These are phyloP conservation scores for Notolabrus celidotus DNA, from an alignment of 2,797 vertebrate species.

Conservation along the genomic window DNA sequence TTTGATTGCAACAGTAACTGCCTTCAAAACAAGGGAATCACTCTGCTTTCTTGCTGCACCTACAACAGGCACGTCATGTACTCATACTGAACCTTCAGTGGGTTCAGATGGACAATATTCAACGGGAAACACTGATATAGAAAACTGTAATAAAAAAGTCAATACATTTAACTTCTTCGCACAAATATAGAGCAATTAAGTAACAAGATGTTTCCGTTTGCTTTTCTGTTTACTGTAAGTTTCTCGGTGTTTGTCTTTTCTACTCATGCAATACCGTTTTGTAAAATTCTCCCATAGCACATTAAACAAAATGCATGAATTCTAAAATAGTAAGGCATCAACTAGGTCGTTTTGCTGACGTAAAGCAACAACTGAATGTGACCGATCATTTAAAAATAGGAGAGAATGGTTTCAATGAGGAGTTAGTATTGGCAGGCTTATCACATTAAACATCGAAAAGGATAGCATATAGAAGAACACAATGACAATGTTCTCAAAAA, in stretches of 20 bases:
- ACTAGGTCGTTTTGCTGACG: conserved; percentile 61
- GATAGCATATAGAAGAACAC: conserved; percentile 35
- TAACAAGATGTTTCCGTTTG: conserved; percentile 32
- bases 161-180: conserved; percentile 56
- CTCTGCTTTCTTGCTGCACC: conserved; percentile 11
- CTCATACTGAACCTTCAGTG: conserved; percentile 22
- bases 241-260: conserved; percentile 25
- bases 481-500: conserved; percentile 49
- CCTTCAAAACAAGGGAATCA: conserved; percentile 16
- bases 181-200: conserved; percentile 44
- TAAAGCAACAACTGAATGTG: conserved; percentile 65
- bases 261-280: conserved; percentile 31
- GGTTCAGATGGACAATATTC: conserved; percentile 11
- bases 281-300: conserved; percentile 42
- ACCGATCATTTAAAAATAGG: conserved; percentile 62
- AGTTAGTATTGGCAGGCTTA: conserved; percentile 71
- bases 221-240: conserved; percentile 28
- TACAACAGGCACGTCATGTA: conserved; percentile 2
- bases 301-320: conserved; percentile 40
- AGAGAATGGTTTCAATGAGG: conserved; percentile 63
- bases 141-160: conserved; percentile 33
- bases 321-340: conserved; percentile 36
- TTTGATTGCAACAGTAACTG: conserved; percentile 43
- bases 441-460: conserved; percentile 56
- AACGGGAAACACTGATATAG: conserved; percentile 27